Conservation (phyloP, 2,113 vertebrate species). For the Arvicanthis niloticus region DNA sequence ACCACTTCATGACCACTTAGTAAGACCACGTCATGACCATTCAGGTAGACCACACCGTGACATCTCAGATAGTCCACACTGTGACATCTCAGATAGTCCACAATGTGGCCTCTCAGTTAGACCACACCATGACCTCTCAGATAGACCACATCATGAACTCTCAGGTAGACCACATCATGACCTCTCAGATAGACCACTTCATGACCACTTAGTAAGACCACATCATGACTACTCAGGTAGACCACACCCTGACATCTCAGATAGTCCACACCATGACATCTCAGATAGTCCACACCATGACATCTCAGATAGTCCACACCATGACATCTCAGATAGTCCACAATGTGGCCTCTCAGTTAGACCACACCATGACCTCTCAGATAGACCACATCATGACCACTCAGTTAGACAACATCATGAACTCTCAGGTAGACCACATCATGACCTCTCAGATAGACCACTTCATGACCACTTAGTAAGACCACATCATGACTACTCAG, state of each 20-base stretch:
- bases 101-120: fast-evolving
- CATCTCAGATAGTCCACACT: not conserved
- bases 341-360: not conserved
- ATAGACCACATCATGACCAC: not conserved
- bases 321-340: not conserved
- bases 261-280: too few relatives aligned
- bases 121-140: fast-evolving
- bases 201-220: not conserved
- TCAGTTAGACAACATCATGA: not conserved
- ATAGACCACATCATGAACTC: fast-evolving
- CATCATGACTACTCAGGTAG: not conserved
- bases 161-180: not conserved
- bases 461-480: fast-evolving
- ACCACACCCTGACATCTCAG: not conserved
- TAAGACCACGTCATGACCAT: not conserved
- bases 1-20: fast-evolving
- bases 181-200: not conserved
- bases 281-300: not conserved
- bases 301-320: not conserved
- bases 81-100: not conserved
- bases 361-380: not conserved
- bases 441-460: not conserved
- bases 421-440: not conserved
- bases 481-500: fast-evolving
- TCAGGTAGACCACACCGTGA: fast-evolving